Evolutionary conservation across 2,113 vertebrate species (phyloP), one percentile per base, ranked within the genome.

Genomic region (Amphiprion percula): DNA sequence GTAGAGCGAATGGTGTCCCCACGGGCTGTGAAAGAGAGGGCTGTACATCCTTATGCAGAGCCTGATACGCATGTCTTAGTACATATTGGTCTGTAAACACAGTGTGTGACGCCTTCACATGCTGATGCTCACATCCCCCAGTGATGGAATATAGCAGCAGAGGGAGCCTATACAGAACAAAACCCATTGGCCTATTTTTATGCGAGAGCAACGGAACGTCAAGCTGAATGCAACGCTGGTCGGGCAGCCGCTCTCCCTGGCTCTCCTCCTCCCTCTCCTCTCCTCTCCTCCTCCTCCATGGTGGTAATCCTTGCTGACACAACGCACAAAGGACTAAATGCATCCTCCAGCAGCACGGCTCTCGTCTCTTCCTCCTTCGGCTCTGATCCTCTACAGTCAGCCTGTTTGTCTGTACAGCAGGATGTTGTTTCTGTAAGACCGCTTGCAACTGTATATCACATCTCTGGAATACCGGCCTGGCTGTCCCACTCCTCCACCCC

Each of bases 231-330:
- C 80, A 71, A 69, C 64, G 82, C 76, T 79, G 37, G 12, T 78
- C 56, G 24, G 67, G 49, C 77, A 83, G 79, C 75, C 62, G 6
- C 77, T 88, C 76, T 84, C 52, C 79, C 79, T 41, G 71, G 70
- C 83, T 63, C 30, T 80, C 85, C 78, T 88, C 87, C 80, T 76
- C 77, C 74, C 72, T 58, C 68, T 78, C 80, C 52, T 69, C 70
- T 69, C 54, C 50, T 37, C 74, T 68, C 46, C 60, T 59, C 68
- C 71, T 74, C 79, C 83, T 76, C 74, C 82, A 73, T 56, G 58
- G 71, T 80, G 76, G 74, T 94, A 92, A 93, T 94, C 93, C 91
- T 80, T 90, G 88, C 90, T 92, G 92, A 93, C 88, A 88, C 89
- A 85, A 90, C 81, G 74, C 87, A 90, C 86, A 87, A 89, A 91